A percentile compares a stretch with the other conserved stretches of the same genome.
Evolutionary conservation across 2,113 vertebrate species (phyloP).

Genomic region (Bambusicola thoracicus): DNA sequence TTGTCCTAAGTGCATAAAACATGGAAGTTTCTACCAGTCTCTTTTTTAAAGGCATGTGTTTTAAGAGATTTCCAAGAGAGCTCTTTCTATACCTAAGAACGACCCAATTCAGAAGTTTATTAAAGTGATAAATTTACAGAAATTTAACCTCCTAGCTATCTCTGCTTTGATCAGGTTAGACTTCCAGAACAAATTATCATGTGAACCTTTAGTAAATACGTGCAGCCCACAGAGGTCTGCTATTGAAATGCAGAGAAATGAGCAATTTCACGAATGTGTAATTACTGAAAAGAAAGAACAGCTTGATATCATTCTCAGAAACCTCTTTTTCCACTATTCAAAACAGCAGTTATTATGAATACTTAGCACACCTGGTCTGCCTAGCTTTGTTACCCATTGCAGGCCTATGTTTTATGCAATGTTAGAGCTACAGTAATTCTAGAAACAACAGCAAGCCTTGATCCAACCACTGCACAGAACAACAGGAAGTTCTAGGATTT

Average conservation of each 20-base stretch:
- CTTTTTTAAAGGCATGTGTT: neutral
- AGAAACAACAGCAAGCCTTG: neutral
- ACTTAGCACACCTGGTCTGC: too few species aligned
- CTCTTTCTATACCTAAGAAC: neutral
- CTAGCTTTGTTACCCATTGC: neutral
- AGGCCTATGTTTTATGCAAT: neutral
- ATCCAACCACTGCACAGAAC: neutral
- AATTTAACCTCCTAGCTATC: neutral
- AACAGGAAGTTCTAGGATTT: neutral
- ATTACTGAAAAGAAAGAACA: neutral
- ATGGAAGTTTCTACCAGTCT: neutral
- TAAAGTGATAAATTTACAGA: neutral
- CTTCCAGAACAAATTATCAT: neutral
- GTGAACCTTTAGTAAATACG: neutral
- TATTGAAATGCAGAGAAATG: neutral
- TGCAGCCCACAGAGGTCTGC: neutral
- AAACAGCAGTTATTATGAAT: neutral
- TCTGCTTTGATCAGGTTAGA: neutral
- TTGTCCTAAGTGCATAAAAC: neutral
- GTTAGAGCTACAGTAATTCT: neutral
- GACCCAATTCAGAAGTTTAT: neutral
- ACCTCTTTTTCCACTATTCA: neutral
- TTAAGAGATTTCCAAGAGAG: neutral
- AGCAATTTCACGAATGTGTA: neutral
- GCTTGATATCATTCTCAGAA: neutral